phyloP scores from a whole-genome alignment of 2,888 invertebrate genomes.

The Himalopsyche kuldschensis region DNA sequence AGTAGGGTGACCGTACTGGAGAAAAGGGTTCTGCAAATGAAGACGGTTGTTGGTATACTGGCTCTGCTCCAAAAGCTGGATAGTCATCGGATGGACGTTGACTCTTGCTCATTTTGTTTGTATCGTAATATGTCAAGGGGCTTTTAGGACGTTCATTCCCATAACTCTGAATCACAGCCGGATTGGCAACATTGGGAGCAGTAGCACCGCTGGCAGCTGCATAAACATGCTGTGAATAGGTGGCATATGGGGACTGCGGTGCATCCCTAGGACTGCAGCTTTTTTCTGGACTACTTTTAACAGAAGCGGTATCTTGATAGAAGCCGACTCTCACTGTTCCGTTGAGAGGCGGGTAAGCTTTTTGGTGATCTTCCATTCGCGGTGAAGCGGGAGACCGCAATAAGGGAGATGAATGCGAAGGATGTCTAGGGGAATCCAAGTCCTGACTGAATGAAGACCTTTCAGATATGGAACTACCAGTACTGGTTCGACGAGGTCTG shows the following conservation, averaged over 20 bases:
- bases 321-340: conserved; percentile 85
- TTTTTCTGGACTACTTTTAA: conserved; percentile 82
- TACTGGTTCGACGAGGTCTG: conserved; percentile 72
- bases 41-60: conserved; percentile 57
- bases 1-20: conserved; percentile 50
- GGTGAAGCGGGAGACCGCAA: conserved; percentile 79
- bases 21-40: conserved; percentile 51
- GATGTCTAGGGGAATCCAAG: conserved; percentile 74
- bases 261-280: conserved; percentile 80
- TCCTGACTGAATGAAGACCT: conserved; percentile 78
- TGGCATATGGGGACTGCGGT: conserved; percentile 58
- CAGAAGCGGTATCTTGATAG: conserved; percentile 85
- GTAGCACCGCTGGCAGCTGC: conserved; percentile 43
- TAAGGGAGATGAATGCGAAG: conserved; percentile 73
- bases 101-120: conserved; percentile 58
- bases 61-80: conserved; percentile 57
- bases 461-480: conserved; percentile 79
- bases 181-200: conserved; percentile 44
- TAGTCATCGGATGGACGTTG: conserved; percentile 61
- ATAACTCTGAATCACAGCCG: conserved; percentile 50
- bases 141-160: conserved; percentile 52
- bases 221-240: conserved; percentile 56
- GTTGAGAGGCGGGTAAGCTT: conserved; percentile 74
- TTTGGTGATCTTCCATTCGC: conserved; percentile 69
- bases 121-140: conserved; percentile 63